Conservation (phyloP, 2,113 vertebrate species). For the Zosterops pallidus region DNA sequence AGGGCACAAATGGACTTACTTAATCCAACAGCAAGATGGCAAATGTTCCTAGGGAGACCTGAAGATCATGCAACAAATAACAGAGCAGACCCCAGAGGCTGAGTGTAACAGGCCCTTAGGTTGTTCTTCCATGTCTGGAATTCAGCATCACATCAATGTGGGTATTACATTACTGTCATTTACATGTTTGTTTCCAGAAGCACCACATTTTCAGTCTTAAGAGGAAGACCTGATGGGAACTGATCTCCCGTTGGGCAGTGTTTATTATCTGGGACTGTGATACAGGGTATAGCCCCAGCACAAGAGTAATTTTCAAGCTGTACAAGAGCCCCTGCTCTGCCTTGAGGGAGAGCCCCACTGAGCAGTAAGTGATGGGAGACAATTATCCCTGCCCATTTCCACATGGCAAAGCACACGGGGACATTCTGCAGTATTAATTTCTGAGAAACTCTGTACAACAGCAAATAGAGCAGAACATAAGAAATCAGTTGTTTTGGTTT, state of each 20-base stretch:
- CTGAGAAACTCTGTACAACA: neutral
- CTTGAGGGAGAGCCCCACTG: neutral
- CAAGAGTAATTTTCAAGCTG: neutral
- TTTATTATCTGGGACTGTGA: neutral
- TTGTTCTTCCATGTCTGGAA: neutral
- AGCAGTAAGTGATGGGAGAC: neutral
- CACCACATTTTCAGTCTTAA: neutral
- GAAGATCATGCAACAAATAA: neutral
- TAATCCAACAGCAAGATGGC: neutral
- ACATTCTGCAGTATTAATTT: neutral
- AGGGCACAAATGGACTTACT: neutral
- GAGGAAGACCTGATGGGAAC: neutral
- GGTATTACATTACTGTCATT: neutral
- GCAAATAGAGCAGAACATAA: neutral
- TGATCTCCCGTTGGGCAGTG: fast-evolving
- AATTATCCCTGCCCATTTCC: neutral
- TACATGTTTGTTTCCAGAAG: neutral
- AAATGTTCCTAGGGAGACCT: neutral
- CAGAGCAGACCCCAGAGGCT: neutral
- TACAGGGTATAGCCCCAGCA: neutral
- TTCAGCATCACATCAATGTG: neutral
- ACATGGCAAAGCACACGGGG: neutral
- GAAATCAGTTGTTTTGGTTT: neutral
- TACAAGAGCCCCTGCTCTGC: neutral
- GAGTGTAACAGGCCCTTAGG: neutral